A percentile compares a stretch with the other conserved stretches of the same genome.
These are phyloP conservation scores for Alentia gelatinosa DNA, from an alignment of 2,888 invertebrate genomes.

Conservation along the genomic window DNA sequence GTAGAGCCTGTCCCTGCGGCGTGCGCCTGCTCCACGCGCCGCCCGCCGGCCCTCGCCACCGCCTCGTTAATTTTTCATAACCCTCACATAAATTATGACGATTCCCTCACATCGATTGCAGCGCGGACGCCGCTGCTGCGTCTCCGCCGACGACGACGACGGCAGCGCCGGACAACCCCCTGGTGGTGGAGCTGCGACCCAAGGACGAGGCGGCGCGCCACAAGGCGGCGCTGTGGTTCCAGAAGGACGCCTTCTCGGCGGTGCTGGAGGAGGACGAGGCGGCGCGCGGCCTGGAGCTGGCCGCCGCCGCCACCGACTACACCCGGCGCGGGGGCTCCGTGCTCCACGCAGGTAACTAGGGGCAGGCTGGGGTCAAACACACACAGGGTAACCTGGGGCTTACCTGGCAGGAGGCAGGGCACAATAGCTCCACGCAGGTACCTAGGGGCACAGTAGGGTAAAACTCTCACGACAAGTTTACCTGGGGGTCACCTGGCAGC, in stretches of 20 bases:
- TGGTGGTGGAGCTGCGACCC: constrained; percentile 77
- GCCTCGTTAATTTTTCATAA: not conserved
- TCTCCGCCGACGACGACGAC: constrained; percentile 55
- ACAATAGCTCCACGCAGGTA: too few species aligned
- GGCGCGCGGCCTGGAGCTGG: constrained; percentile 1
- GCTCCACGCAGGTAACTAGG: not conserved
- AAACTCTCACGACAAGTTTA: too few species aligned
- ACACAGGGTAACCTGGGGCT: too few species aligned
- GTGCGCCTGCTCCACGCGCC: not conserved
- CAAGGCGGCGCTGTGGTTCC: constrained; percentile 80
- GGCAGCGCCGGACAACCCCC: constrained; percentile 73
- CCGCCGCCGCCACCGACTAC: not conserved
- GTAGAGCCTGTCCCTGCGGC: not conserved
- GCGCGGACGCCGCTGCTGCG: not conserved
- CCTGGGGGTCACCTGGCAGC: too few species aligned
- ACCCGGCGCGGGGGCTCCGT: not conserved
- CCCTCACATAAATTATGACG: not conserved
- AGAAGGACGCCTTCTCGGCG: constrained; percentile 68
- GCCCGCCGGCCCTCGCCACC: not conserved
- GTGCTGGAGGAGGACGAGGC: not conserved
- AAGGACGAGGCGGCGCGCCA: constrained; percentile 68
- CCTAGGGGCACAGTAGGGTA: too few species aligned
- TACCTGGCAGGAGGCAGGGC: too few species aligned
- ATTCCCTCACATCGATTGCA: not conserved
- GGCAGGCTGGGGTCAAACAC: too few species aligned